Conservation (phyloP, 2,797 vertebrate species). For the Macrochelys suwanniensis region DNA sequence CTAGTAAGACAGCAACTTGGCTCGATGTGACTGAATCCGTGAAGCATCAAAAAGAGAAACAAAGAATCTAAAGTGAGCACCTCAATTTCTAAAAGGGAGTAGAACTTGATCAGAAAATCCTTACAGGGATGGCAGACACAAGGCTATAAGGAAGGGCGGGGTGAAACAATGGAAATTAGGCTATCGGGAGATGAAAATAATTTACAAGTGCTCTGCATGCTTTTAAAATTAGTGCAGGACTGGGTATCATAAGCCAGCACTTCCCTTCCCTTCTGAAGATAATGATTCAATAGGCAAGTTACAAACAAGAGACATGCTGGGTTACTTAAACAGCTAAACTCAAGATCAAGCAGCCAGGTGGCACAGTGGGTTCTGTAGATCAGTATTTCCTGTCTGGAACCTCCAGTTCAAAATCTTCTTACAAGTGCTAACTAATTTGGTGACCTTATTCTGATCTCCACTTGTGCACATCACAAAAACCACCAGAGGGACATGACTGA, state of each 20-base stretch:
- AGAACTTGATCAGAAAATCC: background rate
- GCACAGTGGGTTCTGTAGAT: background rate
- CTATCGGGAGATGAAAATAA: conserved; percentile 21
- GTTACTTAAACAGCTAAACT: background rate
- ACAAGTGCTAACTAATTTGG: background rate
- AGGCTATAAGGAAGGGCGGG: conserved; percentile 6
- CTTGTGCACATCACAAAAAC: accelerated
- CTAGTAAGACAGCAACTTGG: background rate
- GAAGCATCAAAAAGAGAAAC: background rate
- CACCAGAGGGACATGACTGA: background rate
- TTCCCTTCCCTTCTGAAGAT: conserved; percentile 59
- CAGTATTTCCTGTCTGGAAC: background rate
- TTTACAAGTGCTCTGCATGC: conserved; percentile 53
- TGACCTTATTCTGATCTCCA: accelerated
- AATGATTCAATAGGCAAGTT: conserved; percentile 63
- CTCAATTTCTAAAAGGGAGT: background rate
- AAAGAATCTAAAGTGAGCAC: background rate
- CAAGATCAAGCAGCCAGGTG: background rate
- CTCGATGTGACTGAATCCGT: background rate
- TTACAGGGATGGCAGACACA: background rate
- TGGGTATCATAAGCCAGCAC: conserved; percentile 65
- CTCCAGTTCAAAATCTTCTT: background rate
- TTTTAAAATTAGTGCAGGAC: conserved; percentile 69
- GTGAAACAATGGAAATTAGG: conserved; percentile 35
- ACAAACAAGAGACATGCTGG: background rate